Percentiles rank a stretch among this genome's conserved stretches.
These are phyloP conservation scores for Holacanthella duospinosa DNA, from an alignment of 2,888 invertebrate species.

Conservation along the genomic window DNA sequence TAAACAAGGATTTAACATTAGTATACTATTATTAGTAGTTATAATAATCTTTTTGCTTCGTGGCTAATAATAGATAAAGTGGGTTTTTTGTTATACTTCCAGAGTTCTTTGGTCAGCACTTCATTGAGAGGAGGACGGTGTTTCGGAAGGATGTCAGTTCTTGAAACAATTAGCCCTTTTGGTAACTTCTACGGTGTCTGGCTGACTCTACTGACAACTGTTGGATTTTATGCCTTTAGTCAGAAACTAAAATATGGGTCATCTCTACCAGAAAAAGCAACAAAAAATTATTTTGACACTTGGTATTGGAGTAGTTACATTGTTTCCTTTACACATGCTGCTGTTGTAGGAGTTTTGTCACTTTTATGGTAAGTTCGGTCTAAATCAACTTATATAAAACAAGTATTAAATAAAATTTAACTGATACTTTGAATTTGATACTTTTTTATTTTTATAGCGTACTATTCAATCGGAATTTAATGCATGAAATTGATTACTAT, in stretches of 20 bases:
- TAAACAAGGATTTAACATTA: no score
- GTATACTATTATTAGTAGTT: no score
- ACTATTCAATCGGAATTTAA: not conserved
- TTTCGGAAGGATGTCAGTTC: not conserved
- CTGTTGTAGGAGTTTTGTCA: constrained; percentile 1
- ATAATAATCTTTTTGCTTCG: no score
- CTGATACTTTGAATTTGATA: not conserved
- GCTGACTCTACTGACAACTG: not conserved
- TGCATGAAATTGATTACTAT: not conserved
- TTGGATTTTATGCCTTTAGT: not conserved
- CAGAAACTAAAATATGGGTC: constrained; percentile 2
- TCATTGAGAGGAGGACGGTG: not conserved
- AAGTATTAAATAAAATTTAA: not conserved
- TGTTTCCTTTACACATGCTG: constrained; percentile 7
- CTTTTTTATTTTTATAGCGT: not conserved
- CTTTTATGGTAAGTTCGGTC: constrained; percentile 3
- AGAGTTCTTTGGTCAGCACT: no score
- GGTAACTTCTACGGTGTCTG: not conserved
- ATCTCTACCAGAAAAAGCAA: not conserved
- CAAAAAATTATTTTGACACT: not conserved
- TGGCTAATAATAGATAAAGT: no score
- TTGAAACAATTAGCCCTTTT: not conserved
- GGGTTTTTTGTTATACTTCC: no score
- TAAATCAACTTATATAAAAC: not conserved
- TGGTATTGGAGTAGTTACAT: constrained; percentile 13